Evolutionary conservation across 2,888 invertebrate species (phyloP), one percentile per base, ranked within the genome.

Genomic region (Limnephilus marmoratus): DNA sequence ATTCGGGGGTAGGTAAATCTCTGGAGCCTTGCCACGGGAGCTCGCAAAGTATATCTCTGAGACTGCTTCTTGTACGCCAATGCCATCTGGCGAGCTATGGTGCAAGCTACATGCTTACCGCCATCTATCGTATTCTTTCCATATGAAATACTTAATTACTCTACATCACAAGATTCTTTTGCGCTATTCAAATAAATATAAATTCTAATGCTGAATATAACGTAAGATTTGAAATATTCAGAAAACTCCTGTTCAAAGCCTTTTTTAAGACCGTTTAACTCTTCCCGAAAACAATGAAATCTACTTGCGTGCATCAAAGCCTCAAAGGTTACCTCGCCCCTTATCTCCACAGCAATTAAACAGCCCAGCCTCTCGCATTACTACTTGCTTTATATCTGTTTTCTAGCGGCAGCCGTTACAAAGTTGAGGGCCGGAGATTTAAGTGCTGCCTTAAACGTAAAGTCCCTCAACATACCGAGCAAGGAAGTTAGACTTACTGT

Each of bases 311-410:
- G 53, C 53, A 24, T 68, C 53, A 68, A 68, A n/a, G 24, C 68
- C 68, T 68, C 68, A 68, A 68, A 68, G 68, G 68, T 68, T n/a
- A n/a, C 24, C 68, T 68, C 68, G 2, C 68, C 68, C 68, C 24
- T 68, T 24, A 45, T 45, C 49, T 49, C 45, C 9, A 29, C 49
- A n/a, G 31, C 86, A 86, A 86, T 86, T 86, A 86, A 45, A 45
- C 29, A 29, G 86, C 12, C 29, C 37, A 24, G 41, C 41, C 86
- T n/a, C 45, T 86, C 86, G 45, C 45, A 86, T 86, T 86, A 86
- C 83, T 68, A 83, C 86, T 86, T 45, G 86, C 86, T 86, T 86
- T 86, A 86, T 86, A 49, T 86, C 86, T 29, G 86, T 45, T 49
- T 34, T 86, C 86, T 86, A 29, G 86, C 45, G 45, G 86, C 29